Conservation (phyloP, 2,888 invertebrate species). For the Spisula solida region DNA sequence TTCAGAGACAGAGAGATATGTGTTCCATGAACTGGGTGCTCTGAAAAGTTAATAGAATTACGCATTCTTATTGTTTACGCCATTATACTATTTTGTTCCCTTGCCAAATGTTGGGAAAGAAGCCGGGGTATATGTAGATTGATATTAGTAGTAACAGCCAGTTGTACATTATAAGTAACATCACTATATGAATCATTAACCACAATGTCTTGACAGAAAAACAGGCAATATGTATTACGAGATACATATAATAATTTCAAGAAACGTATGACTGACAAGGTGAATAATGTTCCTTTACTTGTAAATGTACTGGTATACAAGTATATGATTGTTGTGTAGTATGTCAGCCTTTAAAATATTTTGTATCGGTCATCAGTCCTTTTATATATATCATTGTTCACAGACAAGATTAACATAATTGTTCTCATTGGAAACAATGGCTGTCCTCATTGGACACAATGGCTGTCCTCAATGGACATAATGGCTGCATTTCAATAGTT, state of each 20-base stretch:
- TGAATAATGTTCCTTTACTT: no score
- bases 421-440: no score
- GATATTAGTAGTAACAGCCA: background rate
- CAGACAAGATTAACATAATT: no score
- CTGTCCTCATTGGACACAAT: no score
- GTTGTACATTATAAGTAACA: background rate
- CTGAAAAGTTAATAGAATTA: background rate
- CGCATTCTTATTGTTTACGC: background rate
- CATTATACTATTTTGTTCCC: constrained; percentile 2
- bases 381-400: no score
- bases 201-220: background rate
- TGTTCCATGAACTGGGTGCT: background rate
- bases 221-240: background rate
- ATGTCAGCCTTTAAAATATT: no score
- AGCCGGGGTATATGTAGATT: background rate
- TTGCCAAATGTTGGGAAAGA: constrained; percentile 3
- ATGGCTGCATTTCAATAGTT: no score
- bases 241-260: background rate
- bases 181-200: background rate
- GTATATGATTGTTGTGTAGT: no score
- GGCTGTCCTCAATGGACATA: no score
- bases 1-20: background rate
- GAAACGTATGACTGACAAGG: background rate
- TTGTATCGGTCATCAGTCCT: no score
- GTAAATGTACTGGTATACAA: no score